These are phyloP conservation scores for Cyclina sinensis DNA, from an alignment of 1,140 invertebrate species.

Conservation along the genomic window DNA sequence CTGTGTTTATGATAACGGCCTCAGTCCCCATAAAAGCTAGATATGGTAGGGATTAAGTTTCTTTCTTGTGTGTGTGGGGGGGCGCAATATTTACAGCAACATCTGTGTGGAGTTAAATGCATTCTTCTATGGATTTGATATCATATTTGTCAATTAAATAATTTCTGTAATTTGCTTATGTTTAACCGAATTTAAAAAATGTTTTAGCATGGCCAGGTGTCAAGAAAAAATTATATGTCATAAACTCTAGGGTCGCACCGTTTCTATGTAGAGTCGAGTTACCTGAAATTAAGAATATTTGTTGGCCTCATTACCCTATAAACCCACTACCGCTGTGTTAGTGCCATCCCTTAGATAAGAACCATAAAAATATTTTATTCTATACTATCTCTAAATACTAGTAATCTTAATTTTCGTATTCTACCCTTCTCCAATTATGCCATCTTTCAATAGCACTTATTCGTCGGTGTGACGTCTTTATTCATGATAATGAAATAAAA, in stretches of 20 bases:
- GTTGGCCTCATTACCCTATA: too few species aligned
- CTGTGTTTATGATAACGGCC: neutral
- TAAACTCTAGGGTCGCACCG: constrained; percentile 33
- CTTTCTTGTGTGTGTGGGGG: neutral
- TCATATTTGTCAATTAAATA: neutral
- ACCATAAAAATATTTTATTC: too few species aligned
- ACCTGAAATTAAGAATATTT: too few species aligned
- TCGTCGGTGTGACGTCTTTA: neutral
- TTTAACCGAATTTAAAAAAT: neutral
- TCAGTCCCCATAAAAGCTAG: neutral
- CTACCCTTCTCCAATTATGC: constrained; percentile 19
- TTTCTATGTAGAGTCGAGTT: too few species aligned
- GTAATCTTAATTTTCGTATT: constrained; percentile 31
- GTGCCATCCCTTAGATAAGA: too few species aligned
- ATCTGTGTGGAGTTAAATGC: constrained; percentile 6
- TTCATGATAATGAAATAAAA: neutral
- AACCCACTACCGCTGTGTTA: too few species aligned
- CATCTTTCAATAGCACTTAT: constrained; percentile 32
- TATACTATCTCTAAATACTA: constrained; percentile 30
- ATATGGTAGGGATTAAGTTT: neutral
- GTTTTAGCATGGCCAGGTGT: neutral
- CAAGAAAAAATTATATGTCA: neutral
- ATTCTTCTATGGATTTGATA: neutral
- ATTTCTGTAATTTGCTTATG: neutral
- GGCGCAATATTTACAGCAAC: neutral